Base-by-base conservation (phyloP, 2,888 invertebrate genomes). In the Parelbella ahira region DNA sequence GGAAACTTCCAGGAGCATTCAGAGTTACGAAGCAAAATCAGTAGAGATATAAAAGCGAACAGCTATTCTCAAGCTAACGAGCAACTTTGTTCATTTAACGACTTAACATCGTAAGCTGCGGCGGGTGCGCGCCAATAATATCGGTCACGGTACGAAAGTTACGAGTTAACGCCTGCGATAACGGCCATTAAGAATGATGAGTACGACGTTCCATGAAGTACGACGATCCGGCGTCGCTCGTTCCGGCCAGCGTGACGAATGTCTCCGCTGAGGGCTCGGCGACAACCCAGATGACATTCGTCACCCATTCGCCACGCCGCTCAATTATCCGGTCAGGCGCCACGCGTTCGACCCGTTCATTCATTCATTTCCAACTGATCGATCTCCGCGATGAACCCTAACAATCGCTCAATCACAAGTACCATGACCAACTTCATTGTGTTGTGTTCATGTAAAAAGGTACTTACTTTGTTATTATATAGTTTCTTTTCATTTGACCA, bases 241-340 rank as follows among this genome's bases (percentile, higher is more conserved):
- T 18, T 10, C 11, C 5, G 20, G 34, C 28, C 8, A 37, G 73
- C 67, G 71, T 73, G 64, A 68, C 78, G 65, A 71, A 80, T 67
- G 59, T 42, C 60, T 51, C 60, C 20, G 12, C 27, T 8, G 33
- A 68, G 70, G 67, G 69, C 60, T 54, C 50, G 54, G 53, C 53
- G 54, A 48, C 53, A 58, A 59, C 56, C 50, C 55, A 60, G 56
- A 57, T 66, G 65, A 66, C 76, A 77, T 84, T 60, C 66, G 76
- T 84, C 80, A 79, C 57, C 63, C 63, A 84, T 86, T 79, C 65
- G 59, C 65, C 62, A 73, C 76, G 73, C 66, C 58, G 68, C 64
- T 76, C 83, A 83, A 83, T 45, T 48, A 54, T 20, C 3, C 20
- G 63, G 69, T 65, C 65, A 58, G 56, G 48, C 47, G 46, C 46